Percentiles rank a stretch among this genome's conserved stretches.
phyloP scores from a whole-genome alignment of 2,797 vertebrate species.

The Girardinus metallicus region DNA sequence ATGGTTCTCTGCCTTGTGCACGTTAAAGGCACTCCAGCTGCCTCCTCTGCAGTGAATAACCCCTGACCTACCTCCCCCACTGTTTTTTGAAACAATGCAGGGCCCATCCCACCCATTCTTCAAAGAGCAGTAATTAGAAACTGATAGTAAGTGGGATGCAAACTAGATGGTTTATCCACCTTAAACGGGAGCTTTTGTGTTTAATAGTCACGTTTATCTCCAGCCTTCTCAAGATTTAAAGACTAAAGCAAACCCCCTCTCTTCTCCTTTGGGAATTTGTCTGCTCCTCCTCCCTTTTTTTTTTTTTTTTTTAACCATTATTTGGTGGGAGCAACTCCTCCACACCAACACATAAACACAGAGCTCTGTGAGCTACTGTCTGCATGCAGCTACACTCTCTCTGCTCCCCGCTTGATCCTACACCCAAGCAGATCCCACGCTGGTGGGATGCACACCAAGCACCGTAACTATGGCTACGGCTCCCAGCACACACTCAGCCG shows the following conservation, averaged over 20 bases:
- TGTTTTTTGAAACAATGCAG: conserved; percentile 48
- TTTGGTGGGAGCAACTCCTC: conserved; percentile 45
- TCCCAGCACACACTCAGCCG: conserved; percentile 40
- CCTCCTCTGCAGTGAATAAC: conserved; percentile 50
- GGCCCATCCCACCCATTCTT: conserved; percentile 59
- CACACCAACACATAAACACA: conserved; percentile 32
- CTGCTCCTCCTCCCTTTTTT: conserved; percentile 19
- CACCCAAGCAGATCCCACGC: conserved; percentile 53
- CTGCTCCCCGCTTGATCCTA: conserved; percentile 53
- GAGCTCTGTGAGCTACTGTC: conserved; percentile 37
- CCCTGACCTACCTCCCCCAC: conserved; percentile 70
- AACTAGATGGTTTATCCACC: conserved; percentile 47
- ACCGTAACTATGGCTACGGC: conserved; percentile 73
- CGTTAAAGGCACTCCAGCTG: conserved; percentile 54
- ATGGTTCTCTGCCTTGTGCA: conserved; percentile 42
- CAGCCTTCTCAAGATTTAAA: conserved; percentile 29
- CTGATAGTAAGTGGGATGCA: conserved; percentile 45
- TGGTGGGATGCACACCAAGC: conserved; percentile 60
- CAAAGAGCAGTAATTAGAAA: conserved; percentile 69
- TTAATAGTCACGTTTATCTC: conserved; percentile 35
- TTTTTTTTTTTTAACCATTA: conserved; percentile 11
- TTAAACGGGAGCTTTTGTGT: conserved; percentile 8
- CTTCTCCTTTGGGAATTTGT: conserved; percentile 19
- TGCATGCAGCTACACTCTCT: conserved; percentile 33
- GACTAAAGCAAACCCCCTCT: neutral